Evolutionary conservation across 64 coral and sea anemone genomes (phyloP).

Genomic region (Astreopora myriophthalma): DNA sequence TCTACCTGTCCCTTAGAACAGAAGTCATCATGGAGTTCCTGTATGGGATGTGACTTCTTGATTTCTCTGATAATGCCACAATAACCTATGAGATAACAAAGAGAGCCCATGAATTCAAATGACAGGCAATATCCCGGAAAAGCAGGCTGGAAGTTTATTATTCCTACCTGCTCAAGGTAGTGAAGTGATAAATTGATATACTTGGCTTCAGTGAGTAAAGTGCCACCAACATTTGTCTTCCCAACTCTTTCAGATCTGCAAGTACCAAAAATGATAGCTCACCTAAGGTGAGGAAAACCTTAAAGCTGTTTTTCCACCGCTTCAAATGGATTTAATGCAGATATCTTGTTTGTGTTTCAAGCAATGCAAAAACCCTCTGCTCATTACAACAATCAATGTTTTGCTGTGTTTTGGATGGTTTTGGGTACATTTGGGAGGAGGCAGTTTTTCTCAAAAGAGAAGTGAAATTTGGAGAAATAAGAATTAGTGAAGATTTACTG

Average conservation of each 20-base stretch:
- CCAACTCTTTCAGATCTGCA: slow-evolving; percentile 90
- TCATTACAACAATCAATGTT: too few species aligned
- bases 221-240: slow-evolving; percentile 93
- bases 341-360: too few species aligned
- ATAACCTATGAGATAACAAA: slow-evolving; percentile 67
- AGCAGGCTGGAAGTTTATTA: neutral
- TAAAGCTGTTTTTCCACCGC: too few species aligned
- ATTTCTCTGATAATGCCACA: slow-evolving; percentile 91
- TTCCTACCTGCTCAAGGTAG: slow-evolving; percentile 91
- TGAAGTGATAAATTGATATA: slow-evolving; percentile 98
- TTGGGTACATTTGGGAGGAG: too few species aligned
- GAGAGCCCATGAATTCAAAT: neutral
- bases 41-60: slow-evolving; percentile 93
- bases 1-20: slow-evolving; percentile 88
- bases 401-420: too few species aligned
- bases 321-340: too few species aligned
- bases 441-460: too few species aligned
- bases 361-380: too few species aligned
- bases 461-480: neutral
- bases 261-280: neutral
- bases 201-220: slow-evolving; percentile 93
- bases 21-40: slow-evolving; percentile 97
- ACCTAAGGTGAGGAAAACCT: neutral
- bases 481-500: too few species aligned
- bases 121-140: neutral